Evolutionary conservation across 2,888 invertebrate genomes (phyloP), one percentile per base, ranked within the genome.

Genomic region (Pseudoips prasinana): DNA sequence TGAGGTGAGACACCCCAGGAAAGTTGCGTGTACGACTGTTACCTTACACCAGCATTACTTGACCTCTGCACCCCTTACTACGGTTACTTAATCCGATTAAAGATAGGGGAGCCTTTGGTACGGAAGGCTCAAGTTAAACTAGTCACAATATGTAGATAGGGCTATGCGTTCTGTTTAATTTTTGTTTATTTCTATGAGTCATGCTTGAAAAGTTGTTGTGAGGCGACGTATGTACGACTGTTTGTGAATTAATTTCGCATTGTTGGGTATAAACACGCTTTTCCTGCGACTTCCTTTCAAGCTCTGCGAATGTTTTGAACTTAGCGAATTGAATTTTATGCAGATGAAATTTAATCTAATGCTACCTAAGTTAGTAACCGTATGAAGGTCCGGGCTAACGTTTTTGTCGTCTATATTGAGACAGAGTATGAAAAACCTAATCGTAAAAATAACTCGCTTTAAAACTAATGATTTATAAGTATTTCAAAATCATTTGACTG

Each of bases 1-100:
- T 14, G 14, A 14, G 3, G 53, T 77, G 77, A 77, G 46, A 75
- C 76, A 77, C 64, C 50, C 46, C 31, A 44, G 56, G 61, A 53
- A 53, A 55, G 54, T 77, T 67, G 78, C 78, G 78, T 79, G 78
- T 58, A 54, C 38, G 41, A 62, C 55, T 73, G 71, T 68, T 55
- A 38, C 39, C 33, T 9, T 26, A 29, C 19, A 25, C 74, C 67
- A 60, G 18, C 40, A 37, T 62, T 62, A 61, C 58, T 49, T 68
- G 73, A 71, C 39, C 73, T 42, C 28, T 35, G 33, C 45, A 45
- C 48, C 70, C 72, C 69, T 55, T 52, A 40, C 40, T 33, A 31
- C 26, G 35, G 36, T 51, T 35, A 37, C 34, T 51, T 55, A 67
- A 60, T 60, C 56, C 41, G 53, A 68, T 74, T 68, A 64, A 38